These are phyloP conservation scores for Vespertilio murinus DNA, from an alignment of 2,797 vertebrate species.

Conservation along the genomic window DNA sequence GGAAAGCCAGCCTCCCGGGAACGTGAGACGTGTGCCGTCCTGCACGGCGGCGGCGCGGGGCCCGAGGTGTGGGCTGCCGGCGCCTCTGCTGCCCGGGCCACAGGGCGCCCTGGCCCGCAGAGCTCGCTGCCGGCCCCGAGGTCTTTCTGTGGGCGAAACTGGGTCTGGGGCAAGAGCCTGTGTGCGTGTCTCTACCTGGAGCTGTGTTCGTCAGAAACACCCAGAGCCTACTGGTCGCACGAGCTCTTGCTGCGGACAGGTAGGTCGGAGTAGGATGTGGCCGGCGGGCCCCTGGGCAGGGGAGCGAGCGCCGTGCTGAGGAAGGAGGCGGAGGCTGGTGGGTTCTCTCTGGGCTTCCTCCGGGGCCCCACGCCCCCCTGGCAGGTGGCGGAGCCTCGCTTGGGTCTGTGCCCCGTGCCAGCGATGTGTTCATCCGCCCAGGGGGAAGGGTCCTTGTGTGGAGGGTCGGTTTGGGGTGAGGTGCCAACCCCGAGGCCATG, in stretches of 20 bases:
- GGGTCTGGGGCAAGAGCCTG: not conserved
- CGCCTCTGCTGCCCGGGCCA: not conserved
- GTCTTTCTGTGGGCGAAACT: not conserved
- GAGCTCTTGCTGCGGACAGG: not conserved
- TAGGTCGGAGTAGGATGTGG: not conserved
- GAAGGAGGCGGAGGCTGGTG: not conserved
- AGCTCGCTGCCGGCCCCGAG: not conserved
- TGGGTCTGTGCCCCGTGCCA: not conserved
- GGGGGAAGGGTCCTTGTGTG: not conserved
- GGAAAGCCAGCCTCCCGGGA: not conserved
- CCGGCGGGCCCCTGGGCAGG: not conserved
- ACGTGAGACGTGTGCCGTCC: not conserved
- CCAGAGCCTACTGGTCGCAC: too few relatives aligned
- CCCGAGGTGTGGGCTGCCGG: not conserved
- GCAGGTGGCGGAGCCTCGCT: not conserved
- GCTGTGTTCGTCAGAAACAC: not conserved
- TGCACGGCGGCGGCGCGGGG: not conserved
- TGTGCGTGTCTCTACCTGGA: not conserved
- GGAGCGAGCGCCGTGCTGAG: not conserved
- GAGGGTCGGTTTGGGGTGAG: not conserved
- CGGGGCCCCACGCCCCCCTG: not conserved
- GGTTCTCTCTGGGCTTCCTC: not conserved
- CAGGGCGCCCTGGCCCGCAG: accelerated
- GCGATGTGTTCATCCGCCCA: not conserved
- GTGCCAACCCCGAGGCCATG: not conserved